Conservation (phyloP, 92 coral and sea anemone species). For the Porites lobata region DNA sequence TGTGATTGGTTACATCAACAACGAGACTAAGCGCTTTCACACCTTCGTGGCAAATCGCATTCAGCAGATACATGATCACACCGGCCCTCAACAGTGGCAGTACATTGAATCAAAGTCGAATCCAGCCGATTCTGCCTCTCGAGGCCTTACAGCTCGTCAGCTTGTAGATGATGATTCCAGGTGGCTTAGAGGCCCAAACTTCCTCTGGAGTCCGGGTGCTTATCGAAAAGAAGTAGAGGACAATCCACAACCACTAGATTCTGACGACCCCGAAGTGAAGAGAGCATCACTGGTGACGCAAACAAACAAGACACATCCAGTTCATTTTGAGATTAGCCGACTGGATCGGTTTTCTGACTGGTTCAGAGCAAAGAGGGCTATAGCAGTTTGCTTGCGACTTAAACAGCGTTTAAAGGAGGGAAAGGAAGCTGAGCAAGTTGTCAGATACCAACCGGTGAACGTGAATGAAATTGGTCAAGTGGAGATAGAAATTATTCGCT, state of each 20-base stretch:
- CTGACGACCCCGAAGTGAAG: slow-evolving; percentile 53
- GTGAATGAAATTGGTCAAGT: slow-evolving; percentile 42
- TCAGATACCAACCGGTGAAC: neutral
- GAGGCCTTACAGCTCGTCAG: slow-evolving; percentile 38
- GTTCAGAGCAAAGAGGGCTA: too few species aligned
- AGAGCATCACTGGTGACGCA: too few species aligned
- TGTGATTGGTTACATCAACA: too few species aligned
- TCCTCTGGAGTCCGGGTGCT: slow-evolving; percentile 12
- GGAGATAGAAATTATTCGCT: slow-evolving; percentile 18
- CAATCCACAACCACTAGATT: slow-evolving; percentile 13
- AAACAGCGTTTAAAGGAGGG: too few species aligned
- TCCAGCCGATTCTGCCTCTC: slow-evolving; percentile 53
- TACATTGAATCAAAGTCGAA: slow-evolving; percentile 29
- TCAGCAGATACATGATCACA: slow-evolving; percentile 16
- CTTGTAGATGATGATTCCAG: neutral
- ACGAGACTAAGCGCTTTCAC: too few species aligned
- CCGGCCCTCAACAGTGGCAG: slow-evolving; percentile 19
- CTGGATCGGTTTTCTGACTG: too few species aligned
- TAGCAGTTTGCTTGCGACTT: too few species aligned
- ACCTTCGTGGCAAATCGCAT: too few species aligned
- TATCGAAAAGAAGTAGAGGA: neutral
- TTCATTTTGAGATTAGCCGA: too few species aligned
- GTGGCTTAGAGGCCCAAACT: slow-evolving; percentile 4
- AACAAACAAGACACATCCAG: too few species aligned
- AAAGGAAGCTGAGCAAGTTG: too few species aligned